These are phyloP conservation scores for Penelope pileata DNA, from an alignment of 2,113 vertebrate genomes.

Conservation along the genomic window DNA sequence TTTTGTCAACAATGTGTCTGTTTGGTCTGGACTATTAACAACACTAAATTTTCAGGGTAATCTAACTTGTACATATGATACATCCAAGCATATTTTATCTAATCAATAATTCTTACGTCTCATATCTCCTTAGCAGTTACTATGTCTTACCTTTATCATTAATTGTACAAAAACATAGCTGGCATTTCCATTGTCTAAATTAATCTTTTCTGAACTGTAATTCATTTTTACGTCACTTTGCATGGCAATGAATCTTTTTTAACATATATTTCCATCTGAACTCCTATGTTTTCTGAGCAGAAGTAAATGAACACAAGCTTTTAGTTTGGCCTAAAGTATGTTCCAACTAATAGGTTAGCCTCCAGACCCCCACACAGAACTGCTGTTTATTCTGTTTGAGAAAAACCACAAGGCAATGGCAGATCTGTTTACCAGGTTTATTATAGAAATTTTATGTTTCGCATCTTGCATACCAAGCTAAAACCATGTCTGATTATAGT, in stretches of 20 bases:
- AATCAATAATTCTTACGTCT: slow-evolving; percentile 41
- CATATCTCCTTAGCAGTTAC: slow-evolving; percentile 42
- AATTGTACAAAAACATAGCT: slow-evolving; percentile 29
- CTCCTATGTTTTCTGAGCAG: slow-evolving; percentile 65
- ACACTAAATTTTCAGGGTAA: slow-evolving; percentile 18
- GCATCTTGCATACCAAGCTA: neutral
- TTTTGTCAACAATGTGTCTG: neutral
- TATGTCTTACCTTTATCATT: slow-evolving; percentile 42
- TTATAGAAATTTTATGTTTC: slow-evolving; percentile 7
- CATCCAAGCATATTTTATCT: slow-evolving; percentile 24
- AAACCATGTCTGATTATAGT: neutral
- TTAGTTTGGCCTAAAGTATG: slow-evolving; percentile 76
- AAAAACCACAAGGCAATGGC: slow-evolving; percentile 52
- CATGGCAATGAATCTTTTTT: slow-evolving; percentile 39
- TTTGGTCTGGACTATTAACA: slow-evolving; percentile 20
- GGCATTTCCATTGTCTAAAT: slow-evolving; percentile 57
- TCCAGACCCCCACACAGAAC: slow-evolving; percentile 40
- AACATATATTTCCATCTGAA: slow-evolving; percentile 49
- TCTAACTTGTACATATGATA: slow-evolving; percentile 10
- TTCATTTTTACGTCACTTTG: slow-evolving; percentile 62
- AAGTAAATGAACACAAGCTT: slow-evolving; percentile 82
- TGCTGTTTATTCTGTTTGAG: slow-evolving; percentile 61
- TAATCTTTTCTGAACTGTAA: slow-evolving; percentile 63
- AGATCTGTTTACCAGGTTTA: slow-evolving; percentile 64
- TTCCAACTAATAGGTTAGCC: slow-evolving; percentile 81